phyloP scores from a whole-genome alignment of 2,797 vertebrate species.

The Parambassis ranga region DNA sequence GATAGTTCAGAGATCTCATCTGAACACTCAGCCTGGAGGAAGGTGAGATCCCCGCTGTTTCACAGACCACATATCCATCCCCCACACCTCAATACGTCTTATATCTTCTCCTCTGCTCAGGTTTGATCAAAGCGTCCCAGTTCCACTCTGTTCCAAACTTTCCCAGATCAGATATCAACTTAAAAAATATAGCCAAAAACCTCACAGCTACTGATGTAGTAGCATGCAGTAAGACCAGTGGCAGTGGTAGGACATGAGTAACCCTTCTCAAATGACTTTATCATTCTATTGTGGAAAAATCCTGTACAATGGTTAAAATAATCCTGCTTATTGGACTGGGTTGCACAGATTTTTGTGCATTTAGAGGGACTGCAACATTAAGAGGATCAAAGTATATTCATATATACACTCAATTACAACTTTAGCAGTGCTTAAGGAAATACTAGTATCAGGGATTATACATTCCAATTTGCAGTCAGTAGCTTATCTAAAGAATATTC shows the following conservation, averaged over 20 bases:
- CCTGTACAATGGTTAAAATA: no score
- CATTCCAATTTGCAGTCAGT: no score
- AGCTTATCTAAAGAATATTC: no score
- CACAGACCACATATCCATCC: conserved; percentile 34
- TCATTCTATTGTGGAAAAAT: no score
- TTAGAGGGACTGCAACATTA: no score
- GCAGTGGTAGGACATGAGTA: neutral
- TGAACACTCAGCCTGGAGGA: conserved; percentile 52
- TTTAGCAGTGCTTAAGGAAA: no score
- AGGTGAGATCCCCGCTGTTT: conserved; percentile 42
- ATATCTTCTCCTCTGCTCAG: conserved; percentile 35
- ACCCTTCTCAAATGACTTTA: no score
- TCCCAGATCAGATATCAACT: conserved; percentile 16
- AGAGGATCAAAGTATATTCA: no score
- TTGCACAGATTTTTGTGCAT: no score
- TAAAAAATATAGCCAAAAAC: conserved; percentile 3
- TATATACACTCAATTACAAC: no score
- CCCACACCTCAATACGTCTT: conserved; percentile 30
- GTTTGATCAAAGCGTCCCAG: conserved; percentile 49
- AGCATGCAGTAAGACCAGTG: neutral
- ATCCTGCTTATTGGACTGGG: no score
- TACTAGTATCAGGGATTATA: no score
- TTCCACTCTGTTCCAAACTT: conserved; percentile 30
- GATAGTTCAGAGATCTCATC: conserved; percentile 43
- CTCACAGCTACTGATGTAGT: neutral